These are phyloP conservation scores for Neolamprologus cancellatus DNA, from an alignment of 2,113 vertebrate species.

Conservation along the genomic window DNA sequence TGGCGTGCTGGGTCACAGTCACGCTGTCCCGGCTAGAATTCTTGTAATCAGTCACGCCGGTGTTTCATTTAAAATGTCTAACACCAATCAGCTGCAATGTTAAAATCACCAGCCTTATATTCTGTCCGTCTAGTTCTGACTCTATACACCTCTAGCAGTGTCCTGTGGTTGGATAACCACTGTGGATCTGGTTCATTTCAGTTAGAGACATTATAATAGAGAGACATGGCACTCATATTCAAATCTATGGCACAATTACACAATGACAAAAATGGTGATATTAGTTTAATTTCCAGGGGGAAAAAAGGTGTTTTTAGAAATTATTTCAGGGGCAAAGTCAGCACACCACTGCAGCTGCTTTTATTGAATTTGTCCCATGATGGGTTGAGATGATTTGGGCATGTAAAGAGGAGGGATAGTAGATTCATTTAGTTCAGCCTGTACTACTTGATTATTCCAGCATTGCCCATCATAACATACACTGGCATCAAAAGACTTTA, in stretches of 20 bases:
- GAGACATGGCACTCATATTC: neutral
- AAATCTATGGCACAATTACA: neutral
- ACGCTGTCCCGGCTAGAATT: neutral
- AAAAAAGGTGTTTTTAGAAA: neutral
- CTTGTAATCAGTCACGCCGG: neutral
- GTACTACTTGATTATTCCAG: neutral
- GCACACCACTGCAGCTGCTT: neutral
- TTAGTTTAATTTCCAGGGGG: neutral
- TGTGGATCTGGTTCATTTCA: neutral
- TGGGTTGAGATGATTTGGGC: neutral
- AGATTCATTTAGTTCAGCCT: neutral
- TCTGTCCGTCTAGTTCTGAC: neutral
- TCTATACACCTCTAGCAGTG: neutral
- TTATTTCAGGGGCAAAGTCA: neutral
- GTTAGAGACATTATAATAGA: neutral
- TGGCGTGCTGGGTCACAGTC: neutral
- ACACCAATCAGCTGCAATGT: neutral
- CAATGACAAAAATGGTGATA: neutral
- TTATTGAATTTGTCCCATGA: neutral
- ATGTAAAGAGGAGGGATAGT: neutral
- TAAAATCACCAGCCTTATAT: neutral
- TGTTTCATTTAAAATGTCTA: neutral
- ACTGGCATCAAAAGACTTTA: neutral
- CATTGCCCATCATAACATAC: neutral
- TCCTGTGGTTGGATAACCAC: neutral